Evolutionary conservation across 2,113 vertebrate species (phyloP), one percentile per base, ranked within the genome.

Genomic region (Alexandromys fortis): DNA sequence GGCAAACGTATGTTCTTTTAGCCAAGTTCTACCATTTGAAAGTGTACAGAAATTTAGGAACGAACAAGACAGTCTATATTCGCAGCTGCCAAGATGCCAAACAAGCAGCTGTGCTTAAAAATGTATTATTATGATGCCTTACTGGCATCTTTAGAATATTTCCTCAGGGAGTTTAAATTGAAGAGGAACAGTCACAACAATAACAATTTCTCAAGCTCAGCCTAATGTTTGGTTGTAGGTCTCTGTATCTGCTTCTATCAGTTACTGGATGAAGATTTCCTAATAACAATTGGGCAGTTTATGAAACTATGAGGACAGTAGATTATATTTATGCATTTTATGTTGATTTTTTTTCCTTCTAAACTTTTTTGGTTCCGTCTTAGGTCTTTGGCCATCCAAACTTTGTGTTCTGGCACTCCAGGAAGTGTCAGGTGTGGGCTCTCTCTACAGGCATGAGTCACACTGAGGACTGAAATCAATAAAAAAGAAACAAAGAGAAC

Each of bases 111-210:
- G 1, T 0, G 28, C 0, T 6, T 76, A 93, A 94, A 94, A 92
- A 75, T 65, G 89, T 90, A 5, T 92, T 2, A 67, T 87, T 28
- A 92, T 76, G 91, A 38, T 85, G 45, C 72, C 87, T 96, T 17
- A 2, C 11, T 47, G 61, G 92, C 0, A 1, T 77, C 77, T 91
- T 96, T 67, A 0, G 58, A 94, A 77, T 35, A 90, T 86, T 61
- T 97, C 97, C 94, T 96, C 5, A 9, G 83, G 95, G 95, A 76
- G 82, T 82, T 70, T 49, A 81, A 90, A 65, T 52, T 68, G 91
- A 93, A 96, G 94, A 0, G 86, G 93, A 22, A 2, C 11, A 81
- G 94, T 55, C 61, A 28, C 28, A 28, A 61, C 4, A 6, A 33
- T 42, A n/a, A 68, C 75, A 9, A 28, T 9, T n/a, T 3, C 35